phyloP scores from a whole-genome alignment of 2,797 vertebrate species.

The Myotis myotis region DNA sequence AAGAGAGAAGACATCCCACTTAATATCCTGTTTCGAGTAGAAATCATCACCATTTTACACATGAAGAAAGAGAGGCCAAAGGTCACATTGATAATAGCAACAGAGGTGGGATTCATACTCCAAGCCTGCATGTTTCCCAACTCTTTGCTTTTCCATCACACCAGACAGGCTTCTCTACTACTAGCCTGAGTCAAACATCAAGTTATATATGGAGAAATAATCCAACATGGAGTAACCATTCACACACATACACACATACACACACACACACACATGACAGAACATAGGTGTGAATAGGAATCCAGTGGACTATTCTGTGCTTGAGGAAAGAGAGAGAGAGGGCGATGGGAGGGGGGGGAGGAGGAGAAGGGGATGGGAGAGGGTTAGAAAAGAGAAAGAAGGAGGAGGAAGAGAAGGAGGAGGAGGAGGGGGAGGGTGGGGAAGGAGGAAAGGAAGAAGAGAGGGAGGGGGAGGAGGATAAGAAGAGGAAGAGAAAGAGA shows the following conservation, averaged over 20 bases:
- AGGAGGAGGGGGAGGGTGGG: fast-evolving
- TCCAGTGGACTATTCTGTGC: background rate
- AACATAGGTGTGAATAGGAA: background rate
- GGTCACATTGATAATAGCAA: background rate
- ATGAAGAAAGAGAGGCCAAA: background rate
- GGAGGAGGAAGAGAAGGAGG: too few relatives aligned
- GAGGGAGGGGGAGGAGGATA: background rate
- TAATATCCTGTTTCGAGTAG: background rate
- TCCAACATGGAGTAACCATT: background rate
- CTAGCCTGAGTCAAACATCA: background rate
- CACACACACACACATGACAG: background rate
- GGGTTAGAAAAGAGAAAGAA: too few relatives aligned
- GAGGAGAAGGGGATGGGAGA: too few relatives aligned
- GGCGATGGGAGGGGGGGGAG: background rate
- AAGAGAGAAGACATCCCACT: background rate
- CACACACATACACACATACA: fast-evolving
- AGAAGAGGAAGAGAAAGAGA: background rate
- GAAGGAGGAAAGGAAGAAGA: too few relatives aligned
- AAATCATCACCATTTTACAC: background rate
- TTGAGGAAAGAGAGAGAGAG: background rate
- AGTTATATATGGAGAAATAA: background rate
- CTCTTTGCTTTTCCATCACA: background rate
- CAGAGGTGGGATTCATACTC: background rate
- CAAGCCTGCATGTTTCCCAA: background rate
- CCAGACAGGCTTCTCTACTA: background rate